These are phyloP conservation scores for Diadegma fenestrale DNA, from an alignment of 2,888 invertebrate genomes.

Conservation along the genomic window DNA sequence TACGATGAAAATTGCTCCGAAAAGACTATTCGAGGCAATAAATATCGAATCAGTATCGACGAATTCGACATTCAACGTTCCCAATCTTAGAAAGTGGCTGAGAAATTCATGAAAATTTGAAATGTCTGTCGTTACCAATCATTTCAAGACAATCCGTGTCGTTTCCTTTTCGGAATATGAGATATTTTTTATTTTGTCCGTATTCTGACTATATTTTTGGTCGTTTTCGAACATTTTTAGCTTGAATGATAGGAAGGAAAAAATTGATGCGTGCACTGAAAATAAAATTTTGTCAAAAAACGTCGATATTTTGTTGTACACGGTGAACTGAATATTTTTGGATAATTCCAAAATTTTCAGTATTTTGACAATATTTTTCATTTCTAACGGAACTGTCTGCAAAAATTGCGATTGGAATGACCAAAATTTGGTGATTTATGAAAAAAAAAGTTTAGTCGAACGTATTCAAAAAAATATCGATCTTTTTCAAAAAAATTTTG, in stretches of 20 bases:
- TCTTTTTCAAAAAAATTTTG: no score
- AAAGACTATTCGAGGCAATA: neutral
- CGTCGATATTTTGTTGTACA: no score
- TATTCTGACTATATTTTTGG: neutral
- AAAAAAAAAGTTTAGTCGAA: no score
- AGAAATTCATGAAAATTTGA: neutral
- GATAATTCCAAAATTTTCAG: no score
- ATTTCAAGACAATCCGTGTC: neutral
- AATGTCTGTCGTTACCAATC: neutral
- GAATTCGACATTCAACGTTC: neutral
- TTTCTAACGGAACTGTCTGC: no score
- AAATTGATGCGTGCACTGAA: no score
- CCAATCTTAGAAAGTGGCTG: neutral
- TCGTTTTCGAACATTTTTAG: neutral
- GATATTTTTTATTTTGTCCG: slow-evolving; percentile 1
- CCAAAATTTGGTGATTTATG: no score
- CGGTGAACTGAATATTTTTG: no score
- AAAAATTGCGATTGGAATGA: no score
- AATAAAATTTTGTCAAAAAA: no score
- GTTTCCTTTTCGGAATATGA: slow-evolving; percentile 5
- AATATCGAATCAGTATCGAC: neutral
- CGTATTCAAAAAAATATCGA: no score
- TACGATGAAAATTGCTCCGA: neutral
- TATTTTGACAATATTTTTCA: no score
- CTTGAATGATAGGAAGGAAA: neutral